Evolutionary conservation across 2,797 vertebrate genomes (phyloP).

Genomic region (Sylvia borin): DNA sequence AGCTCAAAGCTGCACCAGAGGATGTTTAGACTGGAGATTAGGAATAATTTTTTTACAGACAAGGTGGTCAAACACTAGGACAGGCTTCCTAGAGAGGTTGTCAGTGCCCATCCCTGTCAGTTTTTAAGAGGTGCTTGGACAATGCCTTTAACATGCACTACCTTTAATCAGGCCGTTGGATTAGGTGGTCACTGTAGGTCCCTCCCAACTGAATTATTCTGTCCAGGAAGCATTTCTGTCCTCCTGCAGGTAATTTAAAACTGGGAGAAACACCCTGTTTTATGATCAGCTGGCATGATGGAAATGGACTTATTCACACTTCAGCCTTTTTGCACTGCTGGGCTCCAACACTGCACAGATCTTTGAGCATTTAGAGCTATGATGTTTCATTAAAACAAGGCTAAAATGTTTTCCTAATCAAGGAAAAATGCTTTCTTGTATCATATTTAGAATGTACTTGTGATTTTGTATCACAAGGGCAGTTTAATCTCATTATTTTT

Average conservation of each 20-base stretch:
- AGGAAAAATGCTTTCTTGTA: not conserved
- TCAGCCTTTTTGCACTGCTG: not conserved
- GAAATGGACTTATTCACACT: not conserved
- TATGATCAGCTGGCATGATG: not conserved
- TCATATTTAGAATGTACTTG: not conserved
- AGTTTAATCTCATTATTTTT: not conserved
- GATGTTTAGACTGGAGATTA: not conserved
- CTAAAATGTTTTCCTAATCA: not conserved
- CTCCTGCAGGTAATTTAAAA: not conserved
- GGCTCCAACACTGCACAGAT: not conserved
- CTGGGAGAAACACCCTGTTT: not conserved
- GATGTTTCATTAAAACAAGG: not conserved
- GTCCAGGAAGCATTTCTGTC: not conserved
- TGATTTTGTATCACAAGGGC: not conserved
- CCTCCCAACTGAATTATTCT: not conserved
- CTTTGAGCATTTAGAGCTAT: not conserved
- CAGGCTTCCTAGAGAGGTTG: not conserved
- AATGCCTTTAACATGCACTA: not conserved
- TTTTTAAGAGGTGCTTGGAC: not conserved
- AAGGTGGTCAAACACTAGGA: not conserved
- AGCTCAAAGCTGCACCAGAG: not conserved
- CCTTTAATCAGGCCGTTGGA: not conserved
- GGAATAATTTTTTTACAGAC: not conserved
- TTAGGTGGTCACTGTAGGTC: not conserved
- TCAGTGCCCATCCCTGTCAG: not conserved